These are phyloP conservation scores for Chymomyza caudatula DNA, from an alignment of 2,888 invertebrate genomes.

Conservation along the genomic window DNA sequence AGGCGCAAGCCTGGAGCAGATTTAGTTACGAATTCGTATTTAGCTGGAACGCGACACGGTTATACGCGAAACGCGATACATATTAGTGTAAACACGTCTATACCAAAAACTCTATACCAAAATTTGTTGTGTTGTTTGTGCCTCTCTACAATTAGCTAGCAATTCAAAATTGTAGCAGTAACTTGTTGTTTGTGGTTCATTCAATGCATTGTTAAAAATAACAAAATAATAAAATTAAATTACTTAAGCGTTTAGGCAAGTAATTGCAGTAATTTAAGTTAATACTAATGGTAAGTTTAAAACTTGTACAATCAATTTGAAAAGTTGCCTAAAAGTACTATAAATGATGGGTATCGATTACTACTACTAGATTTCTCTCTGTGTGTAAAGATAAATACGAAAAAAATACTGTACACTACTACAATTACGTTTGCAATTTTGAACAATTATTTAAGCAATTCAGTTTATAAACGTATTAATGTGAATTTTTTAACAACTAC, in stretches of 20 bases:
- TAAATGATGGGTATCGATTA: slow-evolving; percentile 62
- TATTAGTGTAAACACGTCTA: background rate
- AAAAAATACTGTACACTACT: slow-evolving; percentile 8
- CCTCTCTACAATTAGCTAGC: slow-evolving; percentile 31
- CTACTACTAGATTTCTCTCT: slow-evolving; percentile 6
- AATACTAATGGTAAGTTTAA: slow-evolving; percentile 4
- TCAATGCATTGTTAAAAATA: slow-evolving; percentile 36
- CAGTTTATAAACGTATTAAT: slow-evolving; percentile 39
- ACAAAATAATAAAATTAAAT: background rate
- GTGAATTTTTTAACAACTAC: slow-evolving; percentile 48
- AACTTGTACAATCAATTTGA: background rate
- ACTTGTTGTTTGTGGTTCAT: slow-evolving; percentile 61
- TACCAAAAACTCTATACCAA: background rate
- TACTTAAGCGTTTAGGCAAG: slow-evolving; percentile 2
- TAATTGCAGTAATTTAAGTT: slow-evolving; percentile 3
- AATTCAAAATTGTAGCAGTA: slow-evolving; percentile 45
- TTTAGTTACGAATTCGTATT: slow-evolving; percentile 60
- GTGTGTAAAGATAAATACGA: background rate
- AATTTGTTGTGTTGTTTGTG: slow-evolving; percentile 6
- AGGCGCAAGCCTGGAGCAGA: slow-evolving; percentile 31
- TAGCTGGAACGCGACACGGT: slow-evolving; percentile 47
- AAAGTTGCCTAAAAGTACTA: background rate
- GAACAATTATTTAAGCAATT: slow-evolving; percentile 68
- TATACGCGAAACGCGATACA: background rate
- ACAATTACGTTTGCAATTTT: slow-evolving; percentile 74